Base-by-base conservation (phyloP, 2,797 vertebrate species). In the Scolopax bukidnonensis region DNA sequence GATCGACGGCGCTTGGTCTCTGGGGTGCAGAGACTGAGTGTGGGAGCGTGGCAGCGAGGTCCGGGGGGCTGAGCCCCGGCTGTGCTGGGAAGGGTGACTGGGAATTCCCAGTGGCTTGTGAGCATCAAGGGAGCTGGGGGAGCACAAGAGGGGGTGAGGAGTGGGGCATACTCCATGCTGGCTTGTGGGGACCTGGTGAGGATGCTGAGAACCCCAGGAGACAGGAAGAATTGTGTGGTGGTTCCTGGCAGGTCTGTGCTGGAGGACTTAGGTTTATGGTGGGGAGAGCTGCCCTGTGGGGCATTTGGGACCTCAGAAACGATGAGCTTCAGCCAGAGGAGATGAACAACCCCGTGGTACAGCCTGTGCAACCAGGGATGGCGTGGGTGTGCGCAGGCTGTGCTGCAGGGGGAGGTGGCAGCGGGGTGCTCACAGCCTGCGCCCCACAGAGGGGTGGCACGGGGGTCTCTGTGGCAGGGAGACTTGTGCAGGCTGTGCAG, bases 1-100 rank as follows among this genome's bases (percentile, higher is more conserved):
- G 36, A 76, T 73, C 7, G 0, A 1, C 5, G 3, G 40, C 7
- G 1, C 19, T 59, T 10, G 23, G 68, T 63, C 76, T 80, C 33
- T 64, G 40, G 25, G 0, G 0, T 53, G 64, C n/a, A 4, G 38
- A 24, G 41, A n/a, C 10, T 0, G 0, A 57, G 25, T 6, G 30
- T 32, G 10, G 36, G 71, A 81, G 19, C 0, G 0, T 11, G 27
- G 23, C 0, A 0, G 15, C 17, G 36, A 51, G 47, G 54, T 64
- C 38, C 28, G 0, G 4, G 41, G 40, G n/a, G 10, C 67, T 78
- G 61, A 45, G 71, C 38, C 16, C n/a, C 5, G 23, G 24, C 15
- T n/a, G 33, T 69, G 50, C 84, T 56, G 53, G 40, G 18, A 12
- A 21, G 24, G 24, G 18, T 16, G n/a, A 3, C 13, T 21, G 0